Conservation (phyloP, 1,140 invertebrate genomes). For the Pogonognathellus flavescens region DNA sequence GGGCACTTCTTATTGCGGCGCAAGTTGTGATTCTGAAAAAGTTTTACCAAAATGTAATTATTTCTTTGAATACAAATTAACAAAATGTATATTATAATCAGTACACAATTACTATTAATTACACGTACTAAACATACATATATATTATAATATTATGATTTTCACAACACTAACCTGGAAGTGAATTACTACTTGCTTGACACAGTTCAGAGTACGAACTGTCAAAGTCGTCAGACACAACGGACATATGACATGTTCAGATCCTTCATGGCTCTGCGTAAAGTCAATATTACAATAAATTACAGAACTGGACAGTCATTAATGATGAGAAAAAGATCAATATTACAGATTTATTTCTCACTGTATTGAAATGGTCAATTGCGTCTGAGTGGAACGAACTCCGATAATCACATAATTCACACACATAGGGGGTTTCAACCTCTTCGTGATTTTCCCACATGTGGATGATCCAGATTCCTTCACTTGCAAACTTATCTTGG, state of each 20-base stretch:
- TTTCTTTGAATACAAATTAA: not conserved
- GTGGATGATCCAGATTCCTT: not conserved
- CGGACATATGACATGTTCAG: conserved; percentile 79
- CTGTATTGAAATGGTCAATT: not conserved
- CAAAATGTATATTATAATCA: not conserved
- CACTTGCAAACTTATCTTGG: not conserved
- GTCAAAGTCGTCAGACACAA: conserved; percentile 78
- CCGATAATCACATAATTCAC: not conserved
- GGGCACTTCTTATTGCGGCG: conserved; percentile 57
- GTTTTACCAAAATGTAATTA: not conserved
- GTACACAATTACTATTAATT: too few relatives aligned
- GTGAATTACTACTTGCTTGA: conserved; percentile 68
- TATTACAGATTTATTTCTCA: not conserved
- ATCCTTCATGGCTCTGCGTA: conserved; percentile 73
- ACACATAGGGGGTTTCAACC: not conserved
- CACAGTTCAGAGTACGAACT: conserved; percentile 60
- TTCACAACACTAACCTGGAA: conserved; percentile 64
- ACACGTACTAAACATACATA: too few relatives aligned
- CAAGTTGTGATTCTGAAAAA: conserved; percentile 46
- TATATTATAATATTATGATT: too few relatives aligned
- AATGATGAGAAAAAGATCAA: not conserved
- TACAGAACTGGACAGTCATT: too few relatives aligned
- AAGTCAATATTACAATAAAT: too few relatives aligned
- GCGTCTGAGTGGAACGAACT: not conserved
- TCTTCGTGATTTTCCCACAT: conserved; percentile 8